Base-by-base conservation (phyloP, 2,113 vertebrate genomes). In the Orthonyx spaldingii region DNA sequence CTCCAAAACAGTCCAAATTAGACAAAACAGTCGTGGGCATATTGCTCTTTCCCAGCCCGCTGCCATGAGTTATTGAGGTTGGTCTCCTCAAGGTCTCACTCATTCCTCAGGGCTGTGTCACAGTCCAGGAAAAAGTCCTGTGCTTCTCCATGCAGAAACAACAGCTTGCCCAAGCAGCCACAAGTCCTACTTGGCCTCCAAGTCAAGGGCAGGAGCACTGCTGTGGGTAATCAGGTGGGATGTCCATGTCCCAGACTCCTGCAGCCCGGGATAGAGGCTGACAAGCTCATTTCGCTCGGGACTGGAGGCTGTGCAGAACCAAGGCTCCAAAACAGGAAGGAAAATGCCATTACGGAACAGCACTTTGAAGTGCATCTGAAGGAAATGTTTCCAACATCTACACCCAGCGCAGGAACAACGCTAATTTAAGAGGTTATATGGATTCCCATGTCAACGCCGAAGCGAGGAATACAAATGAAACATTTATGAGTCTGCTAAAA, bases 401-500 rank as follows among this genome's bases (percentile, higher is more conserved):
- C 70, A 83, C 24, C 33, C 75, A 55, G 61, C 0, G 0, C 24
- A 83, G 55, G 74, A 75, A 71, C 44, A 87, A 63, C 75, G 37
- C 70, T 75, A 37, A 89, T 92, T 93, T 81, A 85, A 53, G 28
- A 68, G 80, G 66, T 71, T 75, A 63, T 91, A 88, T 55, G 69
- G 87, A 95, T 91, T 91, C 41, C 50, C 16, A 3, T 28, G 70
- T 52, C 79, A 69, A 57, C 0, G 3, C 24, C 1, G 1, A 78
- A 85, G 41, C 7, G 5, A 91, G 60, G 19, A 91, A 92, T 65
- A 84, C 84, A 70, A 82, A 93, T 75, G 26, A 92, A 95, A 94
- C 27, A 90, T 90, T 90, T 65, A 91, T 94, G 90, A 95, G 70
- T 52, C 90, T 87, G 60, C 91, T 87, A 60, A 95, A 96, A 96